Evolutionary conservation across 2,797 vertebrate species (phyloP).

Genomic region (Pipistrellus kuhlii): DNA sequence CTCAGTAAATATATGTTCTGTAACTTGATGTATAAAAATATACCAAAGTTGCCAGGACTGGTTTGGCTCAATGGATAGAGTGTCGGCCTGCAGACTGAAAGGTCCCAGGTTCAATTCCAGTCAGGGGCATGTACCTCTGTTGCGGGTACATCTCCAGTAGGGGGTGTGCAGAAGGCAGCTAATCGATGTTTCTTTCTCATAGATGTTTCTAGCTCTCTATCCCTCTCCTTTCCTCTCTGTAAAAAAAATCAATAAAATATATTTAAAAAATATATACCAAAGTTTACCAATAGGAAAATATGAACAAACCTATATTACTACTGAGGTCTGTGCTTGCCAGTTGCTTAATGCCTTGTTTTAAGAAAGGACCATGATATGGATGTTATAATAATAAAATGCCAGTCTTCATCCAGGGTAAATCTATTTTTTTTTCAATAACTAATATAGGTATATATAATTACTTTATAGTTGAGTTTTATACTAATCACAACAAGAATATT

Average conservation of each 20-base stretch:
- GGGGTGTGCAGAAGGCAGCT: no score
- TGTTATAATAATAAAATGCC: constrained; percentile 2
- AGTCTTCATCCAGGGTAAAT: background rate
- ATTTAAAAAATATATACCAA: background rate
- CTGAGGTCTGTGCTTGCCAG: constrained; percentile 12
- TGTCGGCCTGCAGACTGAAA: no score
- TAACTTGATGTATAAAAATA: constrained; percentile 15
- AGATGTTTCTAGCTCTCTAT: no score
- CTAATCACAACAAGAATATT: background rate
- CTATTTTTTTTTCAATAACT: background rate
- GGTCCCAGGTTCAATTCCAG: no score
- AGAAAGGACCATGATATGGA: background rate
- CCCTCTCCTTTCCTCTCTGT: no score
- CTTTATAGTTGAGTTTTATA: constrained; percentile 12
- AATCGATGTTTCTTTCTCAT: no score
- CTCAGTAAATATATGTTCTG: background rate
- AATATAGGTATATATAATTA: background rate
- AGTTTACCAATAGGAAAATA: background rate
- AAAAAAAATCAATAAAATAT: no score
- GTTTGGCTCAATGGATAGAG: no score
- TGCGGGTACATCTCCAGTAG: no score
- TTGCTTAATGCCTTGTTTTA: background rate
- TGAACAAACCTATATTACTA: background rate
- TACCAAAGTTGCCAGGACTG: background rate
- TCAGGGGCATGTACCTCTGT: no score